These are phyloP conservation scores for Prinia subflava DNA, from an alignment of 2,113 vertebrate species.

Conservation along the genomic window DNA sequence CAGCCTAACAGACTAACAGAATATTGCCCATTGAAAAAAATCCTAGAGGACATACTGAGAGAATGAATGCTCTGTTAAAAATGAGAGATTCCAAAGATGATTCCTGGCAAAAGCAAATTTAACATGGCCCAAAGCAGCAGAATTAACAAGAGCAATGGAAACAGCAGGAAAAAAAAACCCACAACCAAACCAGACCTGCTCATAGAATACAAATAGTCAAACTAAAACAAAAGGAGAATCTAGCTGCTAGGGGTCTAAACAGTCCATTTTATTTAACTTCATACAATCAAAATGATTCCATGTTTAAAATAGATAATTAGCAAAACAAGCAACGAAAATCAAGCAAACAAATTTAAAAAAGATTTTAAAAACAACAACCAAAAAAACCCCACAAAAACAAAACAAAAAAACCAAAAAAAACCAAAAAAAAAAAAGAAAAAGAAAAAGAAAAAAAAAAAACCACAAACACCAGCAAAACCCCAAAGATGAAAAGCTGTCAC, in stretches of 20 bases:
- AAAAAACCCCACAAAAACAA: too few relatives aligned
- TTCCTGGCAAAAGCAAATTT: not conserved
- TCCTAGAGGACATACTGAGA: not conserved
- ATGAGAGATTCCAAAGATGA: constrained; percentile 10
- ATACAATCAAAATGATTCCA: not conserved
- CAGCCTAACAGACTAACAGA: not conserved
- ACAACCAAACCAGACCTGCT: not conserved
- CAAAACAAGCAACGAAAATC: not conserved
- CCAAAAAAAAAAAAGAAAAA: too few relatives aligned
- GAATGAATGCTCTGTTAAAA: constrained; percentile 10
- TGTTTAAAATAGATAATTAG: not conserved
- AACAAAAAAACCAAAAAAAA: too few relatives aligned
- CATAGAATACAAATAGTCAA: not conserved
- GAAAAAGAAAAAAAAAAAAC: too few relatives aligned
- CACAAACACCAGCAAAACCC: not conserved
- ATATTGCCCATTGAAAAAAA: constrained; percentile 1
- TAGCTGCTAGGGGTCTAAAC: not conserved
- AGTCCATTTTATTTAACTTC: not conserved
- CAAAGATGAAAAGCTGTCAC: not conserved
- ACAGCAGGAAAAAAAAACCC: not conserved
- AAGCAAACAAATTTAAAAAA: not conserved
- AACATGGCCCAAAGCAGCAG: not conserved
- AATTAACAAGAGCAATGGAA: constrained; percentile 20
- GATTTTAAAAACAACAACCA: too few relatives aligned
- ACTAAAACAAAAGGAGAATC: not conserved